Percentiles rank a stretch among this genome's conserved stretches.
These are phyloP conservation scores for Lethrus apterus DNA, from an alignment of 1,140 invertebrate species.

Conservation along the genomic window DNA sequence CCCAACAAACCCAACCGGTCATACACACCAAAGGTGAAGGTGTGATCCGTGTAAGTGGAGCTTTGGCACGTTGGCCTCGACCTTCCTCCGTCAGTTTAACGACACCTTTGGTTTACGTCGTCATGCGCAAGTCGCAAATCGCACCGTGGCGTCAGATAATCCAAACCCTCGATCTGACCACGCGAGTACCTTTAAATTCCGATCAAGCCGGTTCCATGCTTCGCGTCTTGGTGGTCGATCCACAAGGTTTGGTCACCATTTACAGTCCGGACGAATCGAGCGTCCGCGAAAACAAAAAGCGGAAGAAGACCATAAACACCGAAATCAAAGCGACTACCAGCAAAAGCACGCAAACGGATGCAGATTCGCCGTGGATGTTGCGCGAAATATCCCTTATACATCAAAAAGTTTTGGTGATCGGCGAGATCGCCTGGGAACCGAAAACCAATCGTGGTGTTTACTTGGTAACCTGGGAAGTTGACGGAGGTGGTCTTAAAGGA, in stretches of 20 bases:
- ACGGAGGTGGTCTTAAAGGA: conserved; percentile 72
- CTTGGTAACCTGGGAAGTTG: conserved; percentile 75
- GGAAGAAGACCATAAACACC: conserved; percentile 47
- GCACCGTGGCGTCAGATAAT: conserved; percentile 60
- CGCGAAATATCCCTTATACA: conserved; percentile 60
- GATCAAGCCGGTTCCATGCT: conserved; percentile 50
- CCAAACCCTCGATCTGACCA: conserved; percentile 52
- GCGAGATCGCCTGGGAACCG: conserved; percentile 66
- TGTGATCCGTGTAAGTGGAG: conserved; percentile 50
- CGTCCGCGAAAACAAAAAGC: conserved; percentile 37
- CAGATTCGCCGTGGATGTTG: conserved; percentile 51
- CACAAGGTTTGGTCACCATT: conserved; percentile 57
- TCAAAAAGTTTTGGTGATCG: conserved; percentile 64
- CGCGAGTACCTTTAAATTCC: conserved; percentile 48
- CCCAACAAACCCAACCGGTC: conserved; percentile 54
- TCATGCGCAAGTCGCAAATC: conserved; percentile 53
- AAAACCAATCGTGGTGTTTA: conserved; percentile 58
- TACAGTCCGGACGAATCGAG: conserved; percentile 53
- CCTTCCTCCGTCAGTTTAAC: conserved; percentile 43
- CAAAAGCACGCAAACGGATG: conserved; percentile 42
- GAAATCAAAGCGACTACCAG: conserved; percentile 53
- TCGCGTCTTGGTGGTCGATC: conserved; percentile 58
- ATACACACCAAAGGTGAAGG: conserved; percentile 59
- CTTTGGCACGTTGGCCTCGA: conserved; percentile 52
- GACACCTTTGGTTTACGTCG: conserved; percentile 57